Base-by-base conservation (phyloP, 2,113 vertebrate genomes). In the Psammodynastes pulverulentus region DNA sequence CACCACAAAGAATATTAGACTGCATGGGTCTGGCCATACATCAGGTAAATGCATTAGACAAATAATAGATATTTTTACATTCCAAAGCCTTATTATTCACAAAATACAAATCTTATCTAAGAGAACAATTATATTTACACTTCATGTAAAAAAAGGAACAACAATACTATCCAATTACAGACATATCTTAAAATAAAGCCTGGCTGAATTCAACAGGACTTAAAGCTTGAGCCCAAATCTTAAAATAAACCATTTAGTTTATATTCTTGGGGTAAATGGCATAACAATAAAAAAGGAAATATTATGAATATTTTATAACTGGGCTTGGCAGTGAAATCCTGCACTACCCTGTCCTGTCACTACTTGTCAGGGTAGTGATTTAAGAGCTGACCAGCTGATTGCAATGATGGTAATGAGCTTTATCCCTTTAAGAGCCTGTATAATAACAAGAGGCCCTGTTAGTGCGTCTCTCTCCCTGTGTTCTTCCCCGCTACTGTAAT, bases 11-110 rank as follows among this genome's bases (percentile, higher is more conserved):
- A 96, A 98, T 98, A 46, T 97, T 99, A 92, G 98, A 98, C 49
- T 99, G 98, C 94, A 96, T 99, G 97, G 99, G 99, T 46, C 92
- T 99, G 95, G 99, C 99, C 56, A 97, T 99, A 96, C 99, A 99
- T 95, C 99, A 99, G 98, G 99, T 99, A 97, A 96, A 52, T 89
- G 9, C 0, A 45, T 90, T 87, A 87, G 56, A 10, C 1, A 9
- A 5, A 21, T 26, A 26, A 19, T 92, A 92, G 10, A 54, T 13
- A 34, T 54, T 48, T 34, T 79, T 79, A 79, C 17, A 79, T 43
- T 21, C 72, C 34, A 79, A 79, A 39, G 7, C 6, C 17, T 79
- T 79, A 79, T 72, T 15, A n/a, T 24, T 89, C 9, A 51, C 34
- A 48, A 21, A 84, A 9, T 29, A 10, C 26, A n/a, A 45, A 29